These are phyloP conservation scores for Hylyphantes graminicola DNA, from an alignment of 1,140 invertebrate species.

Conservation along the genomic window DNA sequence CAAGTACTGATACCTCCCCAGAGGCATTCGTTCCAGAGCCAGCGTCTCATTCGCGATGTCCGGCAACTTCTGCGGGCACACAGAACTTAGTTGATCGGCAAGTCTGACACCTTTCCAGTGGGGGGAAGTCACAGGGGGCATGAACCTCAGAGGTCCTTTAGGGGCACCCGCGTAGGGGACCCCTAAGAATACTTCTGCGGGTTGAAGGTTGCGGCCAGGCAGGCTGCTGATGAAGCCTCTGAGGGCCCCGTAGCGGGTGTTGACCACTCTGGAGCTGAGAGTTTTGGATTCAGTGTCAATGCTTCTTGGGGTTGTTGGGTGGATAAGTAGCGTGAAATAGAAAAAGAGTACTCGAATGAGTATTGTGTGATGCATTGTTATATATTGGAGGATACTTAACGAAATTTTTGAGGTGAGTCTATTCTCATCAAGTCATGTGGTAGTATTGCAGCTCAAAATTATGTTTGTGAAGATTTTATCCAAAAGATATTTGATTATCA, in stretches of 20 bases:
- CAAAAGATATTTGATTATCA: too few relatives aligned
- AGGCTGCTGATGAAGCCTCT: slow-evolving; percentile 78
- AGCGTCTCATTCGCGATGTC: slow-evolving; percentile 76
- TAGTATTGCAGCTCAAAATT: too few relatives aligned
- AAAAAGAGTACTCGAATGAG: not conserved
- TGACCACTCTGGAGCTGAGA: slow-evolving; percentile 76
- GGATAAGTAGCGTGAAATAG: not conserved
- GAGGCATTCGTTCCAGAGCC: slow-evolving; percentile 74
- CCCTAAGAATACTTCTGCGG: slow-evolving; percentile 71
- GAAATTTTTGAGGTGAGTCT: too few relatives aligned
- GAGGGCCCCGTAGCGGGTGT: slow-evolving; percentile 89
- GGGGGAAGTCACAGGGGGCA: slow-evolving; percentile 74
- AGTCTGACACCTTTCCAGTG: slow-evolving; percentile 91
- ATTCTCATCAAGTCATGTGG: too few relatives aligned
- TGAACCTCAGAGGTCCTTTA: slow-evolving; percentile 77
- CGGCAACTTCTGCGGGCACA: slow-evolving; percentile 80
- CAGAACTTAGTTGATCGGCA: slow-evolving; percentile 81
- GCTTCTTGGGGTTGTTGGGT: not conserved
- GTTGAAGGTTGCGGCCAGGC: slow-evolving; percentile 66
- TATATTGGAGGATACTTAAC: too few relatives aligned
- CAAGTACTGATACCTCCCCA: slow-evolving; percentile 85
- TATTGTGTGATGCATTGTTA: too few relatives aligned
- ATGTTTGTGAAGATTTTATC: too few relatives aligned
- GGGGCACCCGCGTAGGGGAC: slow-evolving; percentile 88
- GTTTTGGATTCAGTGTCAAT: slow-evolving; percentile 41